Percentiles rank a stretch among this genome's conserved stretches.
These are phyloP conservation scores for Neotoxoptera formosana DNA, from an alignment of 1,140 invertebrate species.

Conservation along the genomic window DNA sequence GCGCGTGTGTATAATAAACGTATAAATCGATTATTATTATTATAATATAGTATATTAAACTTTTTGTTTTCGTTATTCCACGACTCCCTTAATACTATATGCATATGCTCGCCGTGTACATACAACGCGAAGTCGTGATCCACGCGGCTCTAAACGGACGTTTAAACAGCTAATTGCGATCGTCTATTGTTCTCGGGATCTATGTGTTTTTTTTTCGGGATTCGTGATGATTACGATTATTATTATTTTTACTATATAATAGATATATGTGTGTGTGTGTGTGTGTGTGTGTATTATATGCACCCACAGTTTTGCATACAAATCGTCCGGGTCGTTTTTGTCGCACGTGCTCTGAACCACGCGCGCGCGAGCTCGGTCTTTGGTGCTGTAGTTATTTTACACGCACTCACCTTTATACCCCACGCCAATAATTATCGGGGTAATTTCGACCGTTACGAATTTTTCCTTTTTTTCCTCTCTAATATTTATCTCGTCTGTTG, in stretches of 20 bases:
- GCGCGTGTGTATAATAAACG: neutral
- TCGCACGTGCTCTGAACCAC: conserved; percentile 34
- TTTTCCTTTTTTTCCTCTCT: conserved; percentile 14
- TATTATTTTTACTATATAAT: neutral
- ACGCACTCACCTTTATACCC: conserved; percentile 20
- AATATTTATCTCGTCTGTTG: neutral
- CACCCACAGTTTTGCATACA: conserved; percentile 56
- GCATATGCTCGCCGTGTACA: neutral
- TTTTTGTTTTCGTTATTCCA: conserved; percentile 33
- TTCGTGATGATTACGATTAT: conserved; percentile 43
- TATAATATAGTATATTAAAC: neutral
- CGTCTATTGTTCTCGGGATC: conserved; percentile 44
- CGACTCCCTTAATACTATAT: conserved; percentile 13
- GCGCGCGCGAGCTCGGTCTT: neutral
- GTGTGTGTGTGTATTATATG: neutral
- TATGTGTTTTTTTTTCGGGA: conserved; percentile 31
- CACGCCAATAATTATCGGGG: conserved; percentile 35
- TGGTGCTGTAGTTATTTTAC: neutral
- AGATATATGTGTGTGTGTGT: neutral
- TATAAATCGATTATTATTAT: conserved; percentile 25
- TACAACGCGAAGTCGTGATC: conserved; percentile 5
- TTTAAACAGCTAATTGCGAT: conserved; percentile 37
- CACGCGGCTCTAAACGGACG: conserved; percentile 14
- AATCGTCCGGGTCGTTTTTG: conserved; percentile 41
- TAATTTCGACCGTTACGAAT: conserved; percentile 54